Evolutionary conservation across 2,797 vertebrate genomes (phyloP).

Genomic region (Helostoma temminkii): DNA sequence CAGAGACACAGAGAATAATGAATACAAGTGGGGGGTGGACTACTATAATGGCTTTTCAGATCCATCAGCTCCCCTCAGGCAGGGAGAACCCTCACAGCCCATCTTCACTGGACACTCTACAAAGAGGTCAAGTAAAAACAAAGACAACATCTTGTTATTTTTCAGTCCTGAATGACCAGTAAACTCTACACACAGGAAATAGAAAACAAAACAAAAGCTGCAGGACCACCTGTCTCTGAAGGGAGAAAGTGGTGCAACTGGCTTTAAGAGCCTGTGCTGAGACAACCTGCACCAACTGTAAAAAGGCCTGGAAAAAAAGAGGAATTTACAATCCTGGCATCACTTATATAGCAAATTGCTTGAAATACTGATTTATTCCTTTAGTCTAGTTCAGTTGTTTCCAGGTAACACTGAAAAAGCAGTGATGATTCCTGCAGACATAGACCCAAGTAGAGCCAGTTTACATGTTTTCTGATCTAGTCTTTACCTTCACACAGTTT

Average conservation of each 20-base stretch:
- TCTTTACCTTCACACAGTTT: slow-evolving; percentile 47
- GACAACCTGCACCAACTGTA: slow-evolving; percentile 22
- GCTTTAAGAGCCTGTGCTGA: slow-evolving; percentile 44
- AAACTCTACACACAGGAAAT: slow-evolving; percentile 56
- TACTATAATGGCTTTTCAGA: slow-evolving; percentile 69
- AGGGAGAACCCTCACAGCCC: slow-evolving; percentile 37
- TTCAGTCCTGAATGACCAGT: slow-evolving; percentile 24
- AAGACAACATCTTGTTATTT: slow-evolving; percentile 33
- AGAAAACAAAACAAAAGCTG: slow-evolving; percentile 59
- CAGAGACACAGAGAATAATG: slow-evolving; percentile 62
- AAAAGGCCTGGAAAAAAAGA: slow-evolving; percentile 45
- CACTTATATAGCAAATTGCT: slow-evolving; percentile 34
- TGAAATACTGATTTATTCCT: slow-evolving; percentile 19
- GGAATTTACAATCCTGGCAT: slow-evolving; percentile 60
- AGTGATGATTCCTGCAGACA: slow-evolving; percentile 21
- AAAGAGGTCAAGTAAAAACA: slow-evolving; percentile 31
- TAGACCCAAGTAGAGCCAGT: slow-evolving; percentile 49
- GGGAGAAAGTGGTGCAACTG: slow-evolving; percentile 54
- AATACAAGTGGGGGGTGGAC: slow-evolving; percentile 53
- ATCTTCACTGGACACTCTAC: slow-evolving; percentile 31
- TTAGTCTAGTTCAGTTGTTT: slow-evolving; percentile 21
- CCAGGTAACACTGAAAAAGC: slow-evolving; percentile 6
- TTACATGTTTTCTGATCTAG: slow-evolving; percentile 50
- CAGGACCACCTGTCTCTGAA: slow-evolving; percentile 56
- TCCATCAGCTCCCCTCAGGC: slow-evolving; percentile 70